Conservation (phyloP, 1,140 invertebrate genomes). For the Bombus pyrosoma region DNA sequence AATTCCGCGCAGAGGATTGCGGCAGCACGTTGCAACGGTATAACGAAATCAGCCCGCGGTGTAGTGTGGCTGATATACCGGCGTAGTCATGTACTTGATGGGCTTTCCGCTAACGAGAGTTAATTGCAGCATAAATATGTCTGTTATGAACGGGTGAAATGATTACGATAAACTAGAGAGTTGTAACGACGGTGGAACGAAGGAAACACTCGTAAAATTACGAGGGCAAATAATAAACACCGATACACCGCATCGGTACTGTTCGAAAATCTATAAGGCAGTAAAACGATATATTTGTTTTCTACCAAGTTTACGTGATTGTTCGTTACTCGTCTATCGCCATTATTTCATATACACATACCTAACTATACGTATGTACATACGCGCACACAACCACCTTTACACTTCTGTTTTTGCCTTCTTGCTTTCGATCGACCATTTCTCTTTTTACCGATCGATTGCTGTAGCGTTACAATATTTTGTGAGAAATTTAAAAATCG, state of each 20-base stretch:
- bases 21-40: conserved; percentile 4
- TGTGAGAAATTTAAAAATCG: background rate
- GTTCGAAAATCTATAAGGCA: conserved; percentile 43
- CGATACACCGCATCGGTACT: conserved; percentile 7
- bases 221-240: conserved; percentile 42
- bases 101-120: conserved; percentile 59
- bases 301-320: conserved; percentile 26
- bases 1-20: conserved; percentile 37
- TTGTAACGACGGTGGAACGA: conserved; percentile 30
- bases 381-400: background rate
- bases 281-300: conserved; percentile 43
- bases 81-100: conserved; percentile 57
- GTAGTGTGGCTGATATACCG: conserved; percentile 52
- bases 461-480: background rate
- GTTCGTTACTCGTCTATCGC: conserved; percentile 16
- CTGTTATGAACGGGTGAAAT: conserved; percentile 54
- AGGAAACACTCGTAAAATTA: conserved; percentile 49
- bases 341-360: background rate
- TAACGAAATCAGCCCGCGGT: conserved; percentile 56
- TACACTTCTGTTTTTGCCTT: background rate
- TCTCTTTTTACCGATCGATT: background rate
- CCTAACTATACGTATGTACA: background rate
- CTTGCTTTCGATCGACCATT: background rate
- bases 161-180: conserved; percentile 60
- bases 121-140: conserved; percentile 64